A percentile compares a stretch with the other conserved stretches of the same genome.
Conservation (phyloP, 2,797 vertebrate genomes). For the Squalus acanthias region DNA sequence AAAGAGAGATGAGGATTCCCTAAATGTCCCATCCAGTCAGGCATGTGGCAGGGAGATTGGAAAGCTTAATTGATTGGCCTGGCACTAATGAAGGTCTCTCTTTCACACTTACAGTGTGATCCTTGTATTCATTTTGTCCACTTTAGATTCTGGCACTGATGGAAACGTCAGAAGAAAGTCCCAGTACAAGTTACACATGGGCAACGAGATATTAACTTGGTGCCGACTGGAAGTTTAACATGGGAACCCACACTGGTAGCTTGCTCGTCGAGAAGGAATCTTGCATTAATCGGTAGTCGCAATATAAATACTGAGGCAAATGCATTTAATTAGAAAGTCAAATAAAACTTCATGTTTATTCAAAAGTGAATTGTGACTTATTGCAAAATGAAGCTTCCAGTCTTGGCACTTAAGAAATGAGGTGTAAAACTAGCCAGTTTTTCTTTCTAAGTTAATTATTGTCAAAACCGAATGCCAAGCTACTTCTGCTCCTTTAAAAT, state of each 20-base stretch:
- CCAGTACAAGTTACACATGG: not conserved
- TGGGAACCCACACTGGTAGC: not conserved
- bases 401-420: conserved; percentile 57
- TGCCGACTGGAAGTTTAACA: not conserved
- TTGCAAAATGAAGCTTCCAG: conserved; percentile 38
- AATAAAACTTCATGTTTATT: conserved; percentile 8
- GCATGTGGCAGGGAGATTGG: not conserved
- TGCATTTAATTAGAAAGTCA: not conserved
- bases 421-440: not conserved
- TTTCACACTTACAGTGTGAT: not conserved
- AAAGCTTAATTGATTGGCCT: not conserved
- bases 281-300: not conserved
- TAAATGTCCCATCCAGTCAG: not conserved
- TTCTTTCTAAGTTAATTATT: not conserved
- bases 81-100: not conserved
- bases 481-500: not conserved
- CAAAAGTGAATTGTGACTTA: conserved; percentile 17
- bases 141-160: not conserved
- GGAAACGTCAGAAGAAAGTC: not conserved
- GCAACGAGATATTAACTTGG: not conserved
- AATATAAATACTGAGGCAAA: conserved; percentile 25
- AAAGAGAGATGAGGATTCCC: not conserved
- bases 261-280: not conserved
- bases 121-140: not conserved
- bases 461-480: not conserved